Base-by-base conservation (phyloP, 1,140 invertebrate species). In the Musca vetustissima region DNA sequence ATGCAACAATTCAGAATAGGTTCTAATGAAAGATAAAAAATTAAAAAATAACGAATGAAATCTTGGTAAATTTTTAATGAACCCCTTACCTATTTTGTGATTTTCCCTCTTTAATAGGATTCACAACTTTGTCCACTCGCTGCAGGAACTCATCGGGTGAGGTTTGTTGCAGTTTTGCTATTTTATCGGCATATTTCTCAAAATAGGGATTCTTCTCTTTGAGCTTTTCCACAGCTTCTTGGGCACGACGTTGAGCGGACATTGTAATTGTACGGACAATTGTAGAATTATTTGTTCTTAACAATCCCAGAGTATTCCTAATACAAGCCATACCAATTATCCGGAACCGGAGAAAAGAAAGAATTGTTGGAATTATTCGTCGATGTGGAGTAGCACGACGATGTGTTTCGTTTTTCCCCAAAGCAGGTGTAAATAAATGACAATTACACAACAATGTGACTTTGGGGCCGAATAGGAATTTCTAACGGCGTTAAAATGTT, bases 101-200 rank as follows among this genome's bases (percentile, higher is more conserved):
- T 59, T 85, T 75, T 0, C 74, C 76, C 83, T 84, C 71, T 86
- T 85, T 76, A 21, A 80, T 79, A 1, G 79, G 79, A 49, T 74
- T 73, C 1, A 74, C 25, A 67, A 87, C 85, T 8, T 85, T 83
- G 75, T 90, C 89, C 21, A 92, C 82, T 71, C 87, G 86, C 61
- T 87, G 79, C n/a, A 91, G 72, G 76, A 94, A 92, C 76, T 93
- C 89, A 70, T 91, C 89, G 0, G 92, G 91, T 50, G 88, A 88
- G 1, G 87, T 90, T 82, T 92, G 83, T 79, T 94, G 91, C 36
- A 93, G 74, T 68, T 87, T 84, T 1, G 90, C 86, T 69, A 95
- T 93, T 80, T 93, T 93, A 1, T 86, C 78, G 0, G 92, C 89
- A 83, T 95, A 95, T 80, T 94, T 95, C 19, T 90, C 88, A 76